These are phyloP conservation scores for Rhamphomyia laevipes DNA, from an alignment of 2,888 invertebrate genomes.

Conservation along the genomic window DNA sequence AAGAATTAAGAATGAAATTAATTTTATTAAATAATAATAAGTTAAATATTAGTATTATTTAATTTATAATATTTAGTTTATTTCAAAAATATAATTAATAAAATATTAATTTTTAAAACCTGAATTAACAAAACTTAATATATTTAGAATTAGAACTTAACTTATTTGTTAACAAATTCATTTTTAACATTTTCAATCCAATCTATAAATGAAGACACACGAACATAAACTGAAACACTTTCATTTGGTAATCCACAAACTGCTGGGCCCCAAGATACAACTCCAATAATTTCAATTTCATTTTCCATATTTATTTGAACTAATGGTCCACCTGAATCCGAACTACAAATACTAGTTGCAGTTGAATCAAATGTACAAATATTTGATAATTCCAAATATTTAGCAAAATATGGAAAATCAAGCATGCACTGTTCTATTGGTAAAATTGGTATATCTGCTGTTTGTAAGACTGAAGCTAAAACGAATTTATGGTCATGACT, in stretches of 20 bases:
- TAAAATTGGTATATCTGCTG: conserved; percentile 8
- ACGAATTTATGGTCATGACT: neutral
- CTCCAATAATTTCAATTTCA: conserved; percentile 20
- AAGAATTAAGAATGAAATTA: too few relatives aligned
- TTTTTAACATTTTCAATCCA: conserved; percentile 17
- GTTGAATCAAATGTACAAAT: conserved; percentile 4
- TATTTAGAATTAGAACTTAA: too few relatives aligned
- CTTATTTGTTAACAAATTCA: neutral
- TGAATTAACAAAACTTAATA: too few relatives aligned
- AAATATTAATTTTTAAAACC: too few relatives aligned
- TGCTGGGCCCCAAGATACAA: conserved; percentile 33
- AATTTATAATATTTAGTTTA: too few relatives aligned
- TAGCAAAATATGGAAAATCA: neutral
- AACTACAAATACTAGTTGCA: conserved; percentile 2
- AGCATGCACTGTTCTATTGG: conserved; percentile 1
- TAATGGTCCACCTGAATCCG: conserved; percentile 10
- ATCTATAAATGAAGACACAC: conserved; percentile 26
- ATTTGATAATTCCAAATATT: neutral
- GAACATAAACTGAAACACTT: conserved; percentile 25
- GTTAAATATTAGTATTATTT: too few relatives aligned
- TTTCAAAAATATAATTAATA: too few relatives aligned
- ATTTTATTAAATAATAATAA: too few relatives aligned
- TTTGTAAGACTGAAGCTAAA: conserved; percentile 7
- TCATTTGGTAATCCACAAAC: conserved; percentile 23
- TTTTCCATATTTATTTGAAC: neutral